Conservation (phyloP, 2,888 invertebrate genomes). For the Sphaerophoria taeniata region DNA sequence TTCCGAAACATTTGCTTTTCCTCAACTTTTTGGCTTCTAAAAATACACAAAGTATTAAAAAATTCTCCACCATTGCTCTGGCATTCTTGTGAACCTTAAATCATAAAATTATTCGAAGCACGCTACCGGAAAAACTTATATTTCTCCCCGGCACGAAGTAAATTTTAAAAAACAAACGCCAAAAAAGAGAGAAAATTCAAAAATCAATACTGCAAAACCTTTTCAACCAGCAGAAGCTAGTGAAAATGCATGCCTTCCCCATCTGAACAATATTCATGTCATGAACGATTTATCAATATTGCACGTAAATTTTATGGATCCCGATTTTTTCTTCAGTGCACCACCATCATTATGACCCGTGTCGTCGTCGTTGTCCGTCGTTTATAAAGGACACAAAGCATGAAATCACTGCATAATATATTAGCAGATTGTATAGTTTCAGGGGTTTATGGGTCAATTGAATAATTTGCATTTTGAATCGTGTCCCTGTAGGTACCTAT, state of each 20-base stretch:
- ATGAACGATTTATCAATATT: conserved; percentile 41
- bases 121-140: not conserved
- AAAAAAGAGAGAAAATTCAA: not conserved
- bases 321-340: not conserved
- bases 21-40: too few species aligned
- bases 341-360: too few species aligned
- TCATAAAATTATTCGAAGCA: conserved; percentile 7
- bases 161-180: not conserved
- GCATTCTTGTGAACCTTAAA: too few species aligned
- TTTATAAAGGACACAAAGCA: conserved; percentile 1
- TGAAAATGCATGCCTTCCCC: not conserved
- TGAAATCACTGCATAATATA: not conserved
- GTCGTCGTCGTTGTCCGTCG: too few species aligned
- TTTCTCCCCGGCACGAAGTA: not conserved
- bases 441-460: conserved; percentile 16
- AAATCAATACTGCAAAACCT: not conserved
- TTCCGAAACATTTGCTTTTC: too few species aligned
- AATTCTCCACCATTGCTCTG: too few species aligned
- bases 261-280: conserved; percentile 5
- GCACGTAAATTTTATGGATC: conserved; percentile 30
- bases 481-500: too few species aligned
- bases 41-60: too few species aligned
- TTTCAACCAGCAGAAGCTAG: not conserved
- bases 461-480: conserved; percentile 30
- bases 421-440: not conserved